Conservation (phyloP, 2,888 invertebrate genomes). For the Cheilosia urbana region DNA sequence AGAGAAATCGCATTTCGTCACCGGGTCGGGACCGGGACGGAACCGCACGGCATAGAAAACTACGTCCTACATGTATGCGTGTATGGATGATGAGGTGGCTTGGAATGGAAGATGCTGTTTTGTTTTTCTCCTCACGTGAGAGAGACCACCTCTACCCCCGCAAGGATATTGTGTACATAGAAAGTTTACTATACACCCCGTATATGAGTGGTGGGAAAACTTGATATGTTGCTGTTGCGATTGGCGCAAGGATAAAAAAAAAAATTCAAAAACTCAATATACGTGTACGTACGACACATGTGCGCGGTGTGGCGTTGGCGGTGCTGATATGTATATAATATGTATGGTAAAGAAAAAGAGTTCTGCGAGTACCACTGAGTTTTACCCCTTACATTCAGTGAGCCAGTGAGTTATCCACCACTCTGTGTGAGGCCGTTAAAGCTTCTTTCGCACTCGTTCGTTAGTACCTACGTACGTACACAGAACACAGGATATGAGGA, state of each 20-base stretch:
- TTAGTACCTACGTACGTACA: conserved; percentile 67
- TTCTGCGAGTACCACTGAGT: conserved; percentile 47
- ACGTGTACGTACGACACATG: conserved; percentile 69
- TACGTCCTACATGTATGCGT: conserved; percentile 38
- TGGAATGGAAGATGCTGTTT: conserved; percentile 67
- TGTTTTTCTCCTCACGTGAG: conserved; percentile 75
- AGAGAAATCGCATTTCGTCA: conserved; percentile 57
- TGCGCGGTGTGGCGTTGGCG: conserved; percentile 56
- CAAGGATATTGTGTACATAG: conserved; percentile 63
- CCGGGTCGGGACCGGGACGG: conserved; percentile 1
- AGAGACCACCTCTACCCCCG: conserved; percentile 51
- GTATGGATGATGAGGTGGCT: conserved; percentile 60
- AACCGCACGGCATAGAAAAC: not conserved
- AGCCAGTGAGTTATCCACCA: conserved; percentile 58
- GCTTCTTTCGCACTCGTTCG: conserved; percentile 56
- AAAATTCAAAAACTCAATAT: conserved; percentile 64
- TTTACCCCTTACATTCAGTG: conserved; percentile 64
- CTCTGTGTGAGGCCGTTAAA: conserved; percentile 61
- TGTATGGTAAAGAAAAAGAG: conserved; percentile 67
- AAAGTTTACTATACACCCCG: conserved; percentile 75
- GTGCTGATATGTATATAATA: conserved; percentile 40
- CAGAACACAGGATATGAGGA: conserved; percentile 76
- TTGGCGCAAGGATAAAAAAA: conserved; percentile 73
- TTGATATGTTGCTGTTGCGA: conserved; percentile 76
- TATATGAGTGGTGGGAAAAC: conserved; percentile 74